phyloP scores from a whole-genome alignment of 2,113 vertebrate genomes.

The Alligator mississippiensis region DNA sequence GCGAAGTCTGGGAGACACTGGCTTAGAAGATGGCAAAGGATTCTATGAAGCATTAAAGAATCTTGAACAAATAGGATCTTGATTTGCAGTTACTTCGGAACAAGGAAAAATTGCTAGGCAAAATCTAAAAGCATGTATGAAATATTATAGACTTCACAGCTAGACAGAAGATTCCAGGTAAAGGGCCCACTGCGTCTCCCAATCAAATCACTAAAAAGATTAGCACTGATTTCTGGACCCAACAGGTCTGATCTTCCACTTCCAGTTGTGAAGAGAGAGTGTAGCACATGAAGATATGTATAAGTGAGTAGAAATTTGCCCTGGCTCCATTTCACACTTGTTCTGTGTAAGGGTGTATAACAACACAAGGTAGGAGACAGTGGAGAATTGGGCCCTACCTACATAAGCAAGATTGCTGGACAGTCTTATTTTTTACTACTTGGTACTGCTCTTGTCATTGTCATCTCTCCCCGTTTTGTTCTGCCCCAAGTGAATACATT shows the following conservation, averaged over 20 bases:
- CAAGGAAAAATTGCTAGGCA: neutral
- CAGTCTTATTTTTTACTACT: neutral
- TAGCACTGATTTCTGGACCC: neutral
- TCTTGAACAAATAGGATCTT: neutral
- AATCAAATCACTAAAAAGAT: neutral
- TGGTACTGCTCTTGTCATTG: neutral
- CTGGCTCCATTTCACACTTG: neutral
- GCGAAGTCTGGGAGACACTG: too few species aligned
- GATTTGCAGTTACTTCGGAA: neutral
- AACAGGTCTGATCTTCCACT: neutral
- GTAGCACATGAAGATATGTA: neutral
- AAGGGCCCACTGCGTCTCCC: fast-evolving
- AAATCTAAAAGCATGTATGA: slow-evolving; percentile 10
- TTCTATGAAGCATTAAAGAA: neutral
- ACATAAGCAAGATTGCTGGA: neutral
- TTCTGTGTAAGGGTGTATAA: neutral
- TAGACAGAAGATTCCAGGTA: neutral
- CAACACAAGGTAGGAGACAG: neutral
- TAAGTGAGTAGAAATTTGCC: neutral
- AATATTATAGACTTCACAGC: neutral
- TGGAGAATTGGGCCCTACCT: neutral
- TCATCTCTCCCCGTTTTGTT: neutral
- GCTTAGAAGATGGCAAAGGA: neutral
- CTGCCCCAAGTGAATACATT: neutral
- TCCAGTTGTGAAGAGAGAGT: neutral